Evolutionary conservation across 2,113 vertebrate species (phyloP), one percentile per base, ranked within the genome.

Genomic region (Ptyas mucosa): DNA sequence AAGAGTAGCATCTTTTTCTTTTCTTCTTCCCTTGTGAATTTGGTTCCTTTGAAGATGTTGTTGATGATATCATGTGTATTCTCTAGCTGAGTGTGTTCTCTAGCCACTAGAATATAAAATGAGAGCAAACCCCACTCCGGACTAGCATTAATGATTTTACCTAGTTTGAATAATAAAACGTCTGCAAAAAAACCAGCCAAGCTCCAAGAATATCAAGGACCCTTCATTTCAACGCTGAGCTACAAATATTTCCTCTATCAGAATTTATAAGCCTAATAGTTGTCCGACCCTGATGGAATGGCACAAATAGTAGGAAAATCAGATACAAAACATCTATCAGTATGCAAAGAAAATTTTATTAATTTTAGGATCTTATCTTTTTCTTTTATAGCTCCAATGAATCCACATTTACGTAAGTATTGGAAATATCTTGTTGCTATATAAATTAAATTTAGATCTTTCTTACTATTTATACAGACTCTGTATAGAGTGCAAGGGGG

Each of bases 371-470:
- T 93, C 92, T 23, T 23, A 23, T 94, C 89, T 97, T 29, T 94
- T 91, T 97, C 97, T 46, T 57, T 92, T 87, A 1, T 92, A 98
- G 98, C 98, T 96, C 98, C 98, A 20, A 97, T 98, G 93, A 98
- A 98, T 93, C 98, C 98, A 85, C 98, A 98, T 85, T 96, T 98
- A 89, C 97, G 98, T 98, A 96, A 98, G 98, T 98, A 97, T 93
- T 89, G 96, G 94, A 11, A 58, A 49, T 64, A 90, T 20, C 57
- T 57, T 92, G 57, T 34, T 39, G 61, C 81, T 51, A 3, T 23
- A 0, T 10, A 3, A 20, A n/a, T n/a, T 0, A 0, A 18, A 88
- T 39, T 43, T 23, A 91, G 23, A 55, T 2, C 20, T 54, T 90
- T 39, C 14, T 81, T 81, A 43, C 75, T 43, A 43, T 81, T 81